Evolutionary conservation across 2,797 vertebrate genomes (phyloP).

Genomic region (Stomatorhinus walkeri): DNA sequence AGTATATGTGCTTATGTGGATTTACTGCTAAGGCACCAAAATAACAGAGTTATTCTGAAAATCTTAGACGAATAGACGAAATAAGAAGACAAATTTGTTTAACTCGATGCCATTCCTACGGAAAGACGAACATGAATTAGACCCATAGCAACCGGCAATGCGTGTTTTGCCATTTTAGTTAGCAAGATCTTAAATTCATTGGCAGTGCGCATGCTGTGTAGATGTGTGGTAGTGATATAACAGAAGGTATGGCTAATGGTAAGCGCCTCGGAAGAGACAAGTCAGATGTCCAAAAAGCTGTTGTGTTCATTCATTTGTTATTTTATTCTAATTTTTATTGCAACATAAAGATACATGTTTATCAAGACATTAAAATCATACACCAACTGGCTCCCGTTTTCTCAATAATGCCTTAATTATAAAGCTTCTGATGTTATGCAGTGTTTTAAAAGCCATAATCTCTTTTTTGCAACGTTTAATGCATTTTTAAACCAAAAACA

Average conservation of each 20-base stretch:
- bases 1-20: background rate
- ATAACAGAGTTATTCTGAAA: background rate
- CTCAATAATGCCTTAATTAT: background rate
- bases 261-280: background rate
- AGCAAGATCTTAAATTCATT: background rate
- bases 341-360: conserved; percentile 5
- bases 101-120: background rate
- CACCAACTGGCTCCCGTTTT: background rate
- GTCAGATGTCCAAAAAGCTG: conserved; percentile 3
- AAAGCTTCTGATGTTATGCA: background rate
- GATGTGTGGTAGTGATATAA: conserved; percentile 3
- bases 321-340: background rate
- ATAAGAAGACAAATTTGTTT: background rate
- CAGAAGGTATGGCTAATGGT: background rate
- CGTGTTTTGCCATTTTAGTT: background rate
- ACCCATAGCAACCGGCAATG: background rate
- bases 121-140: background rate
- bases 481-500: background rate
- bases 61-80: background rate
- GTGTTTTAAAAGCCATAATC: background rate
- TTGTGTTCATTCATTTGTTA: background rate
- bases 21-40: background rate
- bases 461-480: background rate
- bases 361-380: background rate
- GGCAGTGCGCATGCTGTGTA: background rate